Conservation (phyloP, 1,140 invertebrate genomes). For the Drosophila aff. region DNA sequence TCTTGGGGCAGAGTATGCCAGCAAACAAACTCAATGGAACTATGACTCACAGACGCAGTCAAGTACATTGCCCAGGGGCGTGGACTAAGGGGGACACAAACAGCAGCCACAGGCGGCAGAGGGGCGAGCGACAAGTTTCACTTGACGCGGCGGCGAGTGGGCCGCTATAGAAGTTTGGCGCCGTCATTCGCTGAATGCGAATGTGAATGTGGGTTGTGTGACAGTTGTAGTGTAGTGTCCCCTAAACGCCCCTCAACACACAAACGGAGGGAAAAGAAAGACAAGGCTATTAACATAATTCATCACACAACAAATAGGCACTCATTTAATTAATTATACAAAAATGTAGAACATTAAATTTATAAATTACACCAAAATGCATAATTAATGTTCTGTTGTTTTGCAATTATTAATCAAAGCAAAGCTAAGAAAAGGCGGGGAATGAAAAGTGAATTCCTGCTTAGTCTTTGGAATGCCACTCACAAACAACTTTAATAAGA, state of each 20-base stretch:
- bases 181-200: slow-evolving; percentile 20
- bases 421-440: neutral
- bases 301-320: slow-evolving; percentile 42
- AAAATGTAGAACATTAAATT: slow-evolving; percentile 50
- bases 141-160: slow-evolving; percentile 31
- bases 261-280: neutral
- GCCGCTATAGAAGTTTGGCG: slow-evolving; percentile 37
- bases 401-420: slow-evolving; percentile 32
- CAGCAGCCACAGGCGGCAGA: slow-evolving; percentile 12
- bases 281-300: slow-evolving; percentile 40
- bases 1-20: slow-evolving; percentile 27
- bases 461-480: slow-evolving; percentile 40
- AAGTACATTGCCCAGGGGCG: slow-evolving; percentile 30
- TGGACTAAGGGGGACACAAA: neutral
- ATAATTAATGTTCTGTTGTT: slow-evolving; percentile 52
- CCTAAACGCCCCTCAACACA: neutral
- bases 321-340: slow-evolving; percentile 61
- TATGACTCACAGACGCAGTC: slow-evolving; percentile 50
- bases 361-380: slow-evolving; percentile 41
- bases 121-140: slow-evolving; percentile 44
- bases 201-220: slow-evolving; percentile 19
- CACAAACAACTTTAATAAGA: slow-evolving; percentile 40
- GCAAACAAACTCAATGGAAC: slow-evolving; percentile 36
- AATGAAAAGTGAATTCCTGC: slow-evolving; percentile 8
- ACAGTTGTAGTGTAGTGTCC: slow-evolving; percentile 22